Evolutionary conservation across 2,888 invertebrate genomes (phyloP), one percentile per base, ranked within the genome.

Genomic region (Steromphala cineraria): DNA sequence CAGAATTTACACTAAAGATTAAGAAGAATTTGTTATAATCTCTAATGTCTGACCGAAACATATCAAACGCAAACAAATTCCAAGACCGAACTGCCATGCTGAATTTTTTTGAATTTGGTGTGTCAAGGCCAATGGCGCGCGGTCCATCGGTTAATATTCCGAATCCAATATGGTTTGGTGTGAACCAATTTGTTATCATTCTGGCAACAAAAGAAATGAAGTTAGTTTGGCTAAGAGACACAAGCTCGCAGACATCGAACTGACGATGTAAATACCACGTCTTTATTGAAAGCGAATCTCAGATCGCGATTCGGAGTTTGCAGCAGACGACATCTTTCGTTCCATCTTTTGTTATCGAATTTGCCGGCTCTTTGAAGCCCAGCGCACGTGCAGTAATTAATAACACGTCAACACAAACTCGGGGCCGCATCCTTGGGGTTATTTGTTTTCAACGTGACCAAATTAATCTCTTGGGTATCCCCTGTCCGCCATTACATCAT

Each of bases 281-380:
- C 36, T 71, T 71, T 71, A 71, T 71, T 71, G 71, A 24, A 15
- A 31, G 71, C 71, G 71, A 71, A 31, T 31, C 71, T 36, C 19
- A 36, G 71, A 17, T 19, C 71, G 13, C 17, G 19, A 10, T 40
- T n/a, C 31, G 0, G 36, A 28, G 71, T 36, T 40, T 31, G 19
- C 71, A 17, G 31, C 7, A 31, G 31, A 71, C 28, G 71, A 71
- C 71, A 40, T 28, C 31, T 36, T 71, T 31, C 40, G 71, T 31
- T 46, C 71, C 40, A 71, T 71, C 71, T 71, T 71, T 71, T 71
- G 71, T 71, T 36, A n/a, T 71, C 71, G 71, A 71, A 71, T 71
- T 71, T 71, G 71, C 71, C 19, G 1, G 19, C 40, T 19, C 71
- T 71, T 71, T 71, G 71, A 71, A 36, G 71, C 36, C 10, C 7